Evolutionary conservation across 2,888 invertebrate species (phyloP).

Genomic region (Stenotaenia linearis): DNA sequence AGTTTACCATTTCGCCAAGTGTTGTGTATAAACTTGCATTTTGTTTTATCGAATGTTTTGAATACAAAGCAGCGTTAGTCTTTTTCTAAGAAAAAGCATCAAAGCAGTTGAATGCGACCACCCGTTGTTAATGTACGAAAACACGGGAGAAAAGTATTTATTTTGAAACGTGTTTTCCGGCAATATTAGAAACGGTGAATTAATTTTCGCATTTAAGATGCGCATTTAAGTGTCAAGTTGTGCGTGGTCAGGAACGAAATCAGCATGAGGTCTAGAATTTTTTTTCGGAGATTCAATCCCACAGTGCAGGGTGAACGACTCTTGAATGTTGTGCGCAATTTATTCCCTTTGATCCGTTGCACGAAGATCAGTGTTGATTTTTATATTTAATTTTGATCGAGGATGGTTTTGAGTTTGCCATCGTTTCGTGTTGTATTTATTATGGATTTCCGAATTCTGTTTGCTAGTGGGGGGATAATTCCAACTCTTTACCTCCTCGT

Average conservation of each 20-base stretch:
- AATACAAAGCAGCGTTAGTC: not conserved
- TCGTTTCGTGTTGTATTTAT: not conserved
- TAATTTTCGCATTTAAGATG: not conserved
- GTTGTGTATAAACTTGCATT: not conserved
- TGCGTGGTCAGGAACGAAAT: not conserved
- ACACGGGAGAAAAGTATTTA: too few species aligned
- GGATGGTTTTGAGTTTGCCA: not conserved
- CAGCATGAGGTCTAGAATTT: not conserved
- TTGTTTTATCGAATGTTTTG: not conserved
- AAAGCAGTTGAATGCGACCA: too few species aligned
- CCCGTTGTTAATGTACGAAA: not conserved
- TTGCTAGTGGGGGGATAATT: too few species aligned
- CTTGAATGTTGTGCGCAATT: not conserved
- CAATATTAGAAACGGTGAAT: not conserved
- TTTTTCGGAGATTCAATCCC: not conserved
- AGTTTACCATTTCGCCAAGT: too few species aligned
- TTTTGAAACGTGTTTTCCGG: too few species aligned
- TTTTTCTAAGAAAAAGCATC: not conserved
- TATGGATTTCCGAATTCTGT: too few species aligned
- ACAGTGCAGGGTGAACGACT: constrained; percentile 7
- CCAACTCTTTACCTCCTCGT: too few species aligned
- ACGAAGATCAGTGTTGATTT: not conserved
- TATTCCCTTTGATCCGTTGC: not conserved
- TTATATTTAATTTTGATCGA: not conserved
- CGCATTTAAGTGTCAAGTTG: not conserved